phyloP scores from a whole-genome alignment of 1,140 invertebrate genomes.

The Drosophila ogumai region DNA sequence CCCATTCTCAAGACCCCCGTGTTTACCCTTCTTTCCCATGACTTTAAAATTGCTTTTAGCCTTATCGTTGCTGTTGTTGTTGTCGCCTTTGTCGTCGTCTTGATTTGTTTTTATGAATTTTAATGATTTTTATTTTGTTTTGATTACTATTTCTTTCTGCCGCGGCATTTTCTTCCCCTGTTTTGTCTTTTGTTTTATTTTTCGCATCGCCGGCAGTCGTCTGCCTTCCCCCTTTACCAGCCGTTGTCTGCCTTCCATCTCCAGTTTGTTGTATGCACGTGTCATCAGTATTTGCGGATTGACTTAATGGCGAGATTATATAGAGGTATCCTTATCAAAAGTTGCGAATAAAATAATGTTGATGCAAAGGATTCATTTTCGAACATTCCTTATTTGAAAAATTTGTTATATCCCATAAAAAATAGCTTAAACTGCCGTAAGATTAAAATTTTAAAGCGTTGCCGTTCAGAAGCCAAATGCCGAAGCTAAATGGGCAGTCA shows the following conservation, averaged over 20 bases:
- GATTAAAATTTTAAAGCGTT: too few relatives aligned
- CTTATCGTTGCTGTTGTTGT: conserved; percentile 47
- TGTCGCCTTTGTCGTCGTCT: conserved; percentile 9
- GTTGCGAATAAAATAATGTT: too few relatives aligned
- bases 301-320: conserved; percentile 1
- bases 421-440: too few relatives aligned
- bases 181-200: conserved; percentile 53
- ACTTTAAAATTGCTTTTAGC: conserved; percentile 41
- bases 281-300: conserved; percentile 18
- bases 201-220: conserved; percentile 29
- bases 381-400: too few relatives aligned
- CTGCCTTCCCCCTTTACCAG: not conserved
- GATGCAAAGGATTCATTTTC: not conserved
- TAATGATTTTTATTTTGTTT: conserved; percentile 67
- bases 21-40: not conserved
- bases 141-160: conserved; percentile 59
- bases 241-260: conserved; percentile 1
- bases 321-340: not conserved
- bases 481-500: too few relatives aligned
- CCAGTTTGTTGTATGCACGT: conserved; percentile 21
- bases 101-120: conserved; percentile 66
- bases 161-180: conserved; percentile 39
- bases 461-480: too few relatives aligned
- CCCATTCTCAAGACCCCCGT: not conserved
- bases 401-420: too few relatives aligned